A percentile compares a stretch with the other conserved stretches of the same genome.
Conservation (phyloP, 1,140 invertebrate genomes). For the Drosophila takahashii region DNA sequence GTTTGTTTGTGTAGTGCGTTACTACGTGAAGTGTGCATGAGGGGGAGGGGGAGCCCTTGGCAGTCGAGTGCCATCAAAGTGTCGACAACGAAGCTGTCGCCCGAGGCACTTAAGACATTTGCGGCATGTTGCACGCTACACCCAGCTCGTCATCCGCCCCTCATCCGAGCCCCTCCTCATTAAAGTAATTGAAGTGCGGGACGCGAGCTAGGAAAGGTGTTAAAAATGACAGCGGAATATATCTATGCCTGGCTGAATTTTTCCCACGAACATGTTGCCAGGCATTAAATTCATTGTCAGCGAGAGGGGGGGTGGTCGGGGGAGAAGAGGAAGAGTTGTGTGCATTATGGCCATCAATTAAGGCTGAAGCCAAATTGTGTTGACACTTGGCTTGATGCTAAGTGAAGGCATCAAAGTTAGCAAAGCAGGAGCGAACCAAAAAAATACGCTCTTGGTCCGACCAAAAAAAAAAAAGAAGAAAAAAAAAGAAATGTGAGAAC, state of each 20-base stretch:
- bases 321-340: constrained; percentile 30
- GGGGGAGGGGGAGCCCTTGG: constrained; percentile 38
- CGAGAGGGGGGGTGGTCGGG: neutral
- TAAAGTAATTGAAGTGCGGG: constrained; percentile 68
- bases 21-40: constrained; percentile 7
- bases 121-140: constrained; percentile 69
- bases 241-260: constrained; percentile 59
- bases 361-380: constrained; percentile 65
- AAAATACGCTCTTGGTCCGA: constrained; percentile 4
- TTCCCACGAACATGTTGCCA: constrained; percentile 51
- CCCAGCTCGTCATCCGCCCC: constrained; percentile 9
- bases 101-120: constrained; percentile 78
- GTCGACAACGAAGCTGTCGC: constrained; percentile 64
- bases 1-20: neutral
- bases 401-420: constrained; percentile 65
- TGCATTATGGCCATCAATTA: constrained; percentile 78
- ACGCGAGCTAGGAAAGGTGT: constrained; percentile 52
- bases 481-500: constrained; percentile 53
- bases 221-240: constrained; percentile 65
- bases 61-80: constrained; percentile 74
- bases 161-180: constrained; percentile 20
- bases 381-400: constrained; percentile 75
- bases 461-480: constrained; percentile 29
- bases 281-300: constrained; percentile 80
- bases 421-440: constrained; percentile 1